Conservation (phyloP, 2,113 vertebrate species). For the Dicerorhinus sumatrensis region DNA sequence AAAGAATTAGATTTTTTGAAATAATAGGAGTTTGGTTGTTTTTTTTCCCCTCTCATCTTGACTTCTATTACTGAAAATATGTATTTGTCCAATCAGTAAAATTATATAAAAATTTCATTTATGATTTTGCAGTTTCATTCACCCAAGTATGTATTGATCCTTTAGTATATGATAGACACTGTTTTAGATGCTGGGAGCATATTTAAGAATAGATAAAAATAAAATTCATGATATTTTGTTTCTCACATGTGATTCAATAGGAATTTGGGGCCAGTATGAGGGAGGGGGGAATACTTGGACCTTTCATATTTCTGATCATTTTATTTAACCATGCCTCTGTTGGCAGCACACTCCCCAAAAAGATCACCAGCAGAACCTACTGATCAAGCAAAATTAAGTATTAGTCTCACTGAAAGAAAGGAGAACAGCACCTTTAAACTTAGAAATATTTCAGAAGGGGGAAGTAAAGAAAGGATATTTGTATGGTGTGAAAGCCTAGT, state of each 20-base stretch:
- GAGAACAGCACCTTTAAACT: not conserved
- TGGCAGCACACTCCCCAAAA: not conserved
- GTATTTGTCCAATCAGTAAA: not conserved
- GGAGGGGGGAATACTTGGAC: fast-evolving
- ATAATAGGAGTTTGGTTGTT: not conserved
- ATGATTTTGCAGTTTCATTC: slow-evolving; percentile 19
- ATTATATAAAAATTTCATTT: not conserved
- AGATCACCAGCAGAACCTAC: not conserved
- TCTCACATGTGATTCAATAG: not conserved
- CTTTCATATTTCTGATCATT: not conserved
- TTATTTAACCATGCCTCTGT: not conserved
- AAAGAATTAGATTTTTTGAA: not conserved
- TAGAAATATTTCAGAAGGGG: not conserved
- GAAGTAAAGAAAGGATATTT: not conserved
- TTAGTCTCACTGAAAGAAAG: not conserved
- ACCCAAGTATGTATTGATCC: not conserved
- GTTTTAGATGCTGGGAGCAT: not conserved
- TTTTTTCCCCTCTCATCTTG: not conserved
- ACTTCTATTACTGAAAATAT: not conserved
- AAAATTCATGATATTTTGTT: slow-evolving; percentile 17
- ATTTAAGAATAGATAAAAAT: not conserved
- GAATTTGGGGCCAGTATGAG: not conserved
- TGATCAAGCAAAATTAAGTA: not conserved
- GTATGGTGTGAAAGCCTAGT: not conserved
- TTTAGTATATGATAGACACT: not conserved